A percentile compares a stretch with the other conserved stretches of the same genome.
Evolutionary conservation across 2,888 invertebrate species (phyloP).

Genomic region (Aleiodes testaceus): DNA sequence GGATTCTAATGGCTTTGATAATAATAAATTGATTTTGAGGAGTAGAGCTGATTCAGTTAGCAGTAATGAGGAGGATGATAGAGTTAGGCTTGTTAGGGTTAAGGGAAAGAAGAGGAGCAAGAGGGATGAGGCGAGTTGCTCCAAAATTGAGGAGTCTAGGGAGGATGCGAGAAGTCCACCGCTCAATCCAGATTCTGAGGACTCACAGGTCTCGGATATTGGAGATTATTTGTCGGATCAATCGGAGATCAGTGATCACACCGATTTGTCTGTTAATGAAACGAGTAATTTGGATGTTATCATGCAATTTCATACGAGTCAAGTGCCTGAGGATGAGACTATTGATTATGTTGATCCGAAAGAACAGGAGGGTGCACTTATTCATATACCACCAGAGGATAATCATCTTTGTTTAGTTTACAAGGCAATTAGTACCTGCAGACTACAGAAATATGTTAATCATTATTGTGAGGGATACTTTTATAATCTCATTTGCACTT

Average conservation of each 20-base stretch:
- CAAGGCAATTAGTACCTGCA: slow-evolving; percentile 74
- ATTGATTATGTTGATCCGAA: slow-evolving; percentile 66
- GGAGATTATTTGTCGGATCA: slow-evolving; percentile 63
- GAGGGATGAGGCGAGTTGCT: slow-evolving; percentile 45
- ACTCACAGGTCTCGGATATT: slow-evolving; percentile 63
- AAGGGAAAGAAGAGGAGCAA: not conserved
- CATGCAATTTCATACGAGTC: slow-evolving; percentile 65
- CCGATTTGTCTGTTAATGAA: slow-evolving; percentile 39
- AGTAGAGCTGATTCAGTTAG: slow-evolving; percentile 16
- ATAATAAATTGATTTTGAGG: not conserved
- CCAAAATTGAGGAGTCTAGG: slow-evolving; percentile 42
- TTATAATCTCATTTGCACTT: slow-evolving; percentile 68
- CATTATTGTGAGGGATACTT: slow-evolving; percentile 67
- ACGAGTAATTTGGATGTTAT: slow-evolving; percentile 64
- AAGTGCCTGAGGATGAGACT: slow-evolving; percentile 55
- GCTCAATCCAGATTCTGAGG: slow-evolving; percentile 56
- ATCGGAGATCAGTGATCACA: slow-evolving; percentile 49
- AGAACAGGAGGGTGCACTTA: slow-evolving; percentile 73
- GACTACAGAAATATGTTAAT: slow-evolving; percentile 67
- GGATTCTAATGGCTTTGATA: slow-evolving; percentile 3
- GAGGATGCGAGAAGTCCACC: slow-evolving; percentile 35
- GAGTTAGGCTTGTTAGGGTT: not conserved
- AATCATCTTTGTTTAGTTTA: slow-evolving; percentile 82
- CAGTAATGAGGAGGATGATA: slow-evolving; percentile 38
- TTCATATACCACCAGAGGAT: slow-evolving; percentile 78